These are phyloP conservation scores for Sisor rabdophorus DNA, from an alignment of 2,113 vertebrate genomes.

Conservation along the genomic window DNA sequence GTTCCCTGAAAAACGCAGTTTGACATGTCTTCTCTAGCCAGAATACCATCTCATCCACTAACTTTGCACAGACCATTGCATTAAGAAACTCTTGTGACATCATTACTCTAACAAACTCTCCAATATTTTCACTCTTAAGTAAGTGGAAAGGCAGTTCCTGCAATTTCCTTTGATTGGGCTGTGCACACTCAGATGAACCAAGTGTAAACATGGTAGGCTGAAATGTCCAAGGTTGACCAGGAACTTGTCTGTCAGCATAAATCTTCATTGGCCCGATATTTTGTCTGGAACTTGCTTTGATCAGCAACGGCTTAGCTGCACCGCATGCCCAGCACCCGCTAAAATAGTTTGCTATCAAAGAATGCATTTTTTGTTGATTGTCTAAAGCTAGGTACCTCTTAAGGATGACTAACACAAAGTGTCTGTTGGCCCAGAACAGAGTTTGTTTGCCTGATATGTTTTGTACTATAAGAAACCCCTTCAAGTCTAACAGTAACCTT, in stretches of 20 bases:
- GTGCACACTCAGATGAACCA: conserved; percentile 5
- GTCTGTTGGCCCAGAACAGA: conserved; percentile 69
- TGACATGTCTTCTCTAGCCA: conserved; percentile 58
- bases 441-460: conserved; percentile 54
- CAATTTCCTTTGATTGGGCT: conserved; percentile 64
- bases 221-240: conserved; percentile 65
- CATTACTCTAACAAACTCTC: conserved; percentile 60
- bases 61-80: conserved; percentile 63
- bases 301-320: conserved; percentile 53
- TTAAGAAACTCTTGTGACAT: conserved; percentile 64
- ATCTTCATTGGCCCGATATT: conserved; percentile 18
- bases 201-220: neutral
- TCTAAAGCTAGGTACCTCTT: conserved; percentile 61
- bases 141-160: conserved; percentile 70
- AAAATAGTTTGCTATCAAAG: conserved; percentile 66
- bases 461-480: conserved; percentile 60
- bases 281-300: conserved; percentile 5
- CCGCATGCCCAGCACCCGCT: conserved; percentile 57
- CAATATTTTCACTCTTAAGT: conserved; percentile 55
- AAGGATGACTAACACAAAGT: conserved; percentile 64
- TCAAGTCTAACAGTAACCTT: conserved; percentile 66
- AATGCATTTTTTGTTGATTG: conserved; percentile 56
- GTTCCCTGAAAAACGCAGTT: conserved; percentile 54
- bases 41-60: conserved; percentile 58
- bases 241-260: conserved; percentile 54